phyloP scores from a whole-genome alignment of 2,888 invertebrate genomes.

The Venusia cambrica region DNA sequence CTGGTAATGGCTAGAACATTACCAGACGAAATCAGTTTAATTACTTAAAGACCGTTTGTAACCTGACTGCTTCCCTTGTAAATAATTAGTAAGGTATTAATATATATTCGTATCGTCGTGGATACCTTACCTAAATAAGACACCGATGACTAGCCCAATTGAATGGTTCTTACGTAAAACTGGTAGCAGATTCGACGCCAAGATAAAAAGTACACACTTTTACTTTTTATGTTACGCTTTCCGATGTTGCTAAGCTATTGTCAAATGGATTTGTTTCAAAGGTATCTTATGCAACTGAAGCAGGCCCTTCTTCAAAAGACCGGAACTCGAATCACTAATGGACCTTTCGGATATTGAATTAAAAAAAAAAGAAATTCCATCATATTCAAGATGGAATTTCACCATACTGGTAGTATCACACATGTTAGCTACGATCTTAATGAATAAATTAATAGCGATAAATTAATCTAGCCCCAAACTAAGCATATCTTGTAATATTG shows the following conservation, averaged over 20 bases:
- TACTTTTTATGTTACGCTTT: conserved; percentile 61
- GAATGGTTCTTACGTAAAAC: conserved; percentile 56
- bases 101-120: background rate
- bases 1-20: too few relatives aligned
- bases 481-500: too few relatives aligned
- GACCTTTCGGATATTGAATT: too few relatives aligned
- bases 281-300: conserved; percentile 20
- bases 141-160: conserved; percentile 18
- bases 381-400: conserved; percentile 3
- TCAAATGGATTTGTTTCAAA: conserved; percentile 26
- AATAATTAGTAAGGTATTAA: too few relatives aligned
- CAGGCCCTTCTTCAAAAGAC: conserved; percentile 1
- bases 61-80: too few relatives aligned
- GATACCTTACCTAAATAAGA: conserved; percentile 1
- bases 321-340: too few relatives aligned
- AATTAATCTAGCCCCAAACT: too few relatives aligned
- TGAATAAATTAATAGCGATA: too few relatives aligned
- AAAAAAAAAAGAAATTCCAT: too few relatives aligned
- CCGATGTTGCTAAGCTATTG: conserved; percentile 34
- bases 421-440: too few relatives aligned
- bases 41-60: too few relatives aligned
- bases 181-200: conserved; percentile 48
- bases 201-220: conserved; percentile 53
- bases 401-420: conserved; percentile 7
- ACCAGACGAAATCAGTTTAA: too few relatives aligned